A percentile compares a stretch with the other conserved stretches of the same genome.
Conservation (phyloP, 2,797 vertebrate genomes). For the Etheostoma nigrum region DNA sequence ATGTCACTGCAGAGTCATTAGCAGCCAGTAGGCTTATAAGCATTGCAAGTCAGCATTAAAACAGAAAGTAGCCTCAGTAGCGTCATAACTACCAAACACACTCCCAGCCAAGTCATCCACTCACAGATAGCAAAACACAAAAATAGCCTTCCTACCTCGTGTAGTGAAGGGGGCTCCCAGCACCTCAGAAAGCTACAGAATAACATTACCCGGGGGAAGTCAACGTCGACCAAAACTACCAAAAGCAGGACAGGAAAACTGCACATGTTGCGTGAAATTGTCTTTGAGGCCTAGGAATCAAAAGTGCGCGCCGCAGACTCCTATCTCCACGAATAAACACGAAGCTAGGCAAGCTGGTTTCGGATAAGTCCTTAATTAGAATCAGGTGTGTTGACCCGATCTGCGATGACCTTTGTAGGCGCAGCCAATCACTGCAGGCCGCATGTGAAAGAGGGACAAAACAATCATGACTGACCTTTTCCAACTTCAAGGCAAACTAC, state of each 20-base stretch:
- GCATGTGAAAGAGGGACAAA: no score
- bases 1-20: neutral
- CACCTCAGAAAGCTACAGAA: neutral
- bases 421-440: neutral
- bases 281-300: neutral
- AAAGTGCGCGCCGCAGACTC: neutral
- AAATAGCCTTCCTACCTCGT: neutral
- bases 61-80: neutral
- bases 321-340: neutral
- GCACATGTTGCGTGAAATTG: neutral
- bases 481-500: slow-evolving; percentile 41
- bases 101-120: neutral
- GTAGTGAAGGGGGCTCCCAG: neutral
- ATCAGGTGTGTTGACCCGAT: neutral
- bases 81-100: neutral
- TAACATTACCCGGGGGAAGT: neutral
- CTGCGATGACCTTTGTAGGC: neutral
- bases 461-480: slow-evolving; percentile 59
- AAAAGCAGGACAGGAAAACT: neutral
- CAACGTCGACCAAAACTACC: neutral
- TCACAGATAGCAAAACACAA: neutral
- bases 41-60: neutral
- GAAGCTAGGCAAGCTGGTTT: neutral
- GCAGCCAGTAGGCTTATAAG: neutral
- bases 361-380: accelerated